Evolutionary conservation across 2,888 invertebrate genomes (phyloP).

Genomic region (Lasius fuliginosus): DNA sequence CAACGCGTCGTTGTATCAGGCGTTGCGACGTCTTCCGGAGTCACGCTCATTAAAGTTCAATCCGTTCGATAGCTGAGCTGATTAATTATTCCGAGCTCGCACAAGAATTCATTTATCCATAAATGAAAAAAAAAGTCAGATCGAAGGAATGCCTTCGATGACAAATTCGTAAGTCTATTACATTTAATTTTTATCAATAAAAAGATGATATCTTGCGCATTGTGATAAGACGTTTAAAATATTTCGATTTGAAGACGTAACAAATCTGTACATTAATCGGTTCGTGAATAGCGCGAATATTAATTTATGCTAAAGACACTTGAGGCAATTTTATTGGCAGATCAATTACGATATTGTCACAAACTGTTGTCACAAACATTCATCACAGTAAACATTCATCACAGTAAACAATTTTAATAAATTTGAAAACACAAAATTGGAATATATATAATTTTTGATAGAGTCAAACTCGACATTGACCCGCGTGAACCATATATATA

Average conservation of each 20-base stretch:
- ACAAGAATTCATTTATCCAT: not conserved
- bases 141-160: not conserved
- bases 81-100: constrained; percentile 6
- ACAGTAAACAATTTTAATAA: not conserved
- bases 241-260: not conserved
- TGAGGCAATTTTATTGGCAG: constrained; percentile 26
- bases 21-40: constrained; percentile 88
- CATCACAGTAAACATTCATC: not conserved
- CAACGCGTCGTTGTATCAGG: constrained; percentile 87
- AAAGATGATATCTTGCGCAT: not conserved
- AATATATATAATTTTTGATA: constrained; percentile 18
- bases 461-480: not conserved
- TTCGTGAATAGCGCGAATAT: not conserved
- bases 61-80: constrained; percentile 86
- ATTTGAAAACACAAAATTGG: not conserved
- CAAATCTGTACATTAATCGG: not conserved
- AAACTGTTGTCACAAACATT: not conserved
- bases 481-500: not conserved
- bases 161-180: not conserved
- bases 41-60: constrained; percentile 90
- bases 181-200: constrained; percentile 3
- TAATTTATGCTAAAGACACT: not conserved
- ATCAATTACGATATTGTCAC: constrained; percentile 3
- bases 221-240: not conserved
- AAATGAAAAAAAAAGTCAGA: not conserved